Evolutionary conservation across 2,113 vertebrate genomes (phyloP).

Genomic region (Bos taurus): ARS-UCD2.0 NC_037329.1:90446501-90447000

Average conservation of each 20-base stretch:
- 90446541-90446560: not conserved
- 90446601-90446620: not conserved
- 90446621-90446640: not conserved
- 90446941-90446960: not conserved
- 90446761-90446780: not conserved
- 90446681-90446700: not conserved
- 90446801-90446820: not conserved
- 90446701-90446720: not conserved
- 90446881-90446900: not conserved
- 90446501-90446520: not conserved
- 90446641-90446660: not conserved
- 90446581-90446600: not conserved
- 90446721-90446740: not conserved
- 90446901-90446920: conserved; percentile 15
- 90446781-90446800: not conserved
- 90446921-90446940: not conserved
- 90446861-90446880: not conserved
- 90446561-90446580: not conserved
- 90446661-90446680: not conserved
- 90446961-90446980: conserved; percentile 11
- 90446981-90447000: not conserved
- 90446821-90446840: not conserved
- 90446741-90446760: not conserved
- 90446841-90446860: not conserved
- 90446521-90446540: not conserved